phyloP scores from a whole-genome alignment of 92 coral and sea anemone species.

The Bergia sp. region DNA sequence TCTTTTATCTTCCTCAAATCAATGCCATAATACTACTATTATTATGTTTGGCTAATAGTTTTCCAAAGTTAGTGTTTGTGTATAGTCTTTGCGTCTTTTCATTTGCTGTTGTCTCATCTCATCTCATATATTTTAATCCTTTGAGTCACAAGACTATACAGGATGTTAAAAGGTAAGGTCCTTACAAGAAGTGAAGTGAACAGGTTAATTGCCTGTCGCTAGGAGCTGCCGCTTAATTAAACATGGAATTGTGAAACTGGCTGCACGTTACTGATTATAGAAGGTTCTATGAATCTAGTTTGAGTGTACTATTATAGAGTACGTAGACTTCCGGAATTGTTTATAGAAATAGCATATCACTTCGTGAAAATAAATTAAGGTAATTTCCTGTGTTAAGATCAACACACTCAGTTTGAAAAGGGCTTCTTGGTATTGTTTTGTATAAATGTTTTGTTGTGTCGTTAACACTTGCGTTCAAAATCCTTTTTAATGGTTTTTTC shows the following conservation, averaged over 20 bases:
- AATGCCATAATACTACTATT: neutral
- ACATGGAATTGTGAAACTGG: neutral
- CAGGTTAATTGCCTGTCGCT: neutral
- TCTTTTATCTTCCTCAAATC: neutral
- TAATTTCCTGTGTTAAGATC: slow-evolving; percentile 38
- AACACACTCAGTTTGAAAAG: neutral
- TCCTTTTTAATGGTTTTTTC: neutral
- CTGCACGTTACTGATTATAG: neutral
- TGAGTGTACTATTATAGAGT: neutral
- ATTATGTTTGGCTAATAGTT: neutral
- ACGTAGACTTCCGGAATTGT: neutral
- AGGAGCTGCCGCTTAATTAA: neutral
- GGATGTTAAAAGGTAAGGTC: no score
- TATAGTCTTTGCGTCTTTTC: neutral
- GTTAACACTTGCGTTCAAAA: neutral
- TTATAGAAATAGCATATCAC: neutral
- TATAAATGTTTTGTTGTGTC: slow-evolving; percentile 16
- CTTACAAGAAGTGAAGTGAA: no score
- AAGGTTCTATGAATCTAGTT: neutral
- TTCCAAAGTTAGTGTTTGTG: neutral
- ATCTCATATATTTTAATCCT: no score
- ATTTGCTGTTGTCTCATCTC: neutral
- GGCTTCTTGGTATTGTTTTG: neutral
- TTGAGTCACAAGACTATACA: no score
- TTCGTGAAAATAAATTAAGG: neutral